Evolutionary conservation across 1,140 invertebrate genomes (phyloP).

Genomic region (Drosophila pachea): DNA sequence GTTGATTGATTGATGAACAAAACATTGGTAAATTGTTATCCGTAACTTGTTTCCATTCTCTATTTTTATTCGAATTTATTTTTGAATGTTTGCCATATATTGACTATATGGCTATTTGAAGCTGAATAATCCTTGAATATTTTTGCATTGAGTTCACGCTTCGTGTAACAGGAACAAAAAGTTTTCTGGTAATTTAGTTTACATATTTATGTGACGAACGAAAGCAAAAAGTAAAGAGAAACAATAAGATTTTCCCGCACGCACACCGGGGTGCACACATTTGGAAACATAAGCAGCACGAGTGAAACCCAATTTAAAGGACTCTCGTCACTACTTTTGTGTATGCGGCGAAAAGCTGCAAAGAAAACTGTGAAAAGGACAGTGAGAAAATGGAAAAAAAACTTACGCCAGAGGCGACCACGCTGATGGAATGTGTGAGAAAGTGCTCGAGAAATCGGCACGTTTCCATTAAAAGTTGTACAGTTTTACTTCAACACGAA

Average conservation of each 20-base stretch:
- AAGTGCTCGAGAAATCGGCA: neutral
- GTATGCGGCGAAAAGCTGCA: neutral
- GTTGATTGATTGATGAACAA: constrained; percentile 19
- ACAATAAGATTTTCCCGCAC: constrained; percentile 15
- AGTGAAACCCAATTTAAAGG: constrained; percentile 40
- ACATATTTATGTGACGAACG: constrained; percentile 26
- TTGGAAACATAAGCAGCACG: constrained; percentile 14
- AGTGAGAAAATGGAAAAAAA: constrained; percentile 14
- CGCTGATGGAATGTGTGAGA: neutral
- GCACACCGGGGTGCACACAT: constrained; percentile 5
- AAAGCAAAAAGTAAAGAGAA: neutral
- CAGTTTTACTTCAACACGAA: neutral
- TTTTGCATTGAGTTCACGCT: constrained; percentile 25
- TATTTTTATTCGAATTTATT: neutral
- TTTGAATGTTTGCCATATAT: neutral
- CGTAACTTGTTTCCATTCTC: neutral
- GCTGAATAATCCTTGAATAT: neutral
- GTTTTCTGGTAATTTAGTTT: constrained; percentile 51
- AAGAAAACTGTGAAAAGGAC: neutral
- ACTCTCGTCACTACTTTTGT: constrained; percentile 31
- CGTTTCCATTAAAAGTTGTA: neutral
- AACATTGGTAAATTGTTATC: neutral
- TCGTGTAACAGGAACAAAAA: neutral
- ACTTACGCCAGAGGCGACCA: constrained; percentile 4
- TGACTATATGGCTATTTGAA: too few species aligned